Evolutionary conservation across 2,113 vertebrate species (phyloP), one percentile per base, ranked within the genome.

Genomic region (Thomomys bottae): DNA sequence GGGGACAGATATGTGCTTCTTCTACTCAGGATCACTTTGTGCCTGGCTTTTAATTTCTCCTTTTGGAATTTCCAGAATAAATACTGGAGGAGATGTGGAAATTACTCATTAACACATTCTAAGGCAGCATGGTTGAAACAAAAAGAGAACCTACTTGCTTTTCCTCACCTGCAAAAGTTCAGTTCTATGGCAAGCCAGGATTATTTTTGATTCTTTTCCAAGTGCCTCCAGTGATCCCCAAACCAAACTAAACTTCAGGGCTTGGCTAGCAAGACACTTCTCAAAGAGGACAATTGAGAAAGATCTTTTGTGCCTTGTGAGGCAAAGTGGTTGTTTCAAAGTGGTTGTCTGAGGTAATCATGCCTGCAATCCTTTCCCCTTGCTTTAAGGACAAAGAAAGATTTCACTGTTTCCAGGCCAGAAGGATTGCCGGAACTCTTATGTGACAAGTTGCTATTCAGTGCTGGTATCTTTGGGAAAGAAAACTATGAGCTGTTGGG

Each of bases 261-360:
- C 45, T 94, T 94, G 83, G 79, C 67, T 85, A 72, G 28, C 28
- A 72, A 87, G 72, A n/a, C 30, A n/a, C 21, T 75, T 93, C 57
- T 82, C 82, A 80, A 96, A 93, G 84, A 90, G 91, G 71, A 94
- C 83, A 87, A 34, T 91, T 72, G 85, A 93, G 90, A 94, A 96
- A 93, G 93, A 93, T 67, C 67, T 77, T 86, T 88, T 88, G 64
- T 95, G 67, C 26, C 63, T 85, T 5, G 0, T 42, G 49, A 85
- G 93, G 36, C 88, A 57, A 85, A 88, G 45, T 89, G 68, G 36
- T 88, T 81, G 73, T 49, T 93, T 36, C 85, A 57, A 85, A 88
- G 45, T 89, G 68, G n/a, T 88, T 81, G 73, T 49, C 92, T 36
- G 71, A 84, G 61, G n/a, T 57, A 34, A 84, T 66, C 59, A 26